Evolutionary conservation across 2,113 vertebrate species (phyloP).

Genomic region (Paradoxurus hermaphroditus): DNA sequence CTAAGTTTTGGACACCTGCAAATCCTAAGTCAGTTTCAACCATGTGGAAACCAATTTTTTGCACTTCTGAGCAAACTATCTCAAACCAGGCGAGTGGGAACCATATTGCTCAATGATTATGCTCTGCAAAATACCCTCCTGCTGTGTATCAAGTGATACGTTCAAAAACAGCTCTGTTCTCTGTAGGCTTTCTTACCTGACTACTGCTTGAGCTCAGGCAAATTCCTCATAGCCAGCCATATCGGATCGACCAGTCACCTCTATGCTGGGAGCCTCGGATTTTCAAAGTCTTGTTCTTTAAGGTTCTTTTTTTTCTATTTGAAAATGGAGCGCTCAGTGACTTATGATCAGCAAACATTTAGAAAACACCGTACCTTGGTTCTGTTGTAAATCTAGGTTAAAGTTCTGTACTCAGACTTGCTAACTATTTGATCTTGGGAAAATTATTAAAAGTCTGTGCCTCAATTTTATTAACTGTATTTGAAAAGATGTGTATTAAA

Average conservation of each 20-base stretch:
- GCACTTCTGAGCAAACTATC: neutral
- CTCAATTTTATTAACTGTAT: neutral
- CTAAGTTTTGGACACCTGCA: neutral
- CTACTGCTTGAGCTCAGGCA: neutral
- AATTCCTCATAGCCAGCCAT: neutral
- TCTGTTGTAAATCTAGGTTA: neutral
- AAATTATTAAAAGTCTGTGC: neutral
- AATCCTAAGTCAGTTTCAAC: neutral
- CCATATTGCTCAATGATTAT: neutral
- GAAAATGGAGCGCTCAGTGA: neutral
- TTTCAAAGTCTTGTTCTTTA: neutral
- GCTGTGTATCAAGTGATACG: neutral
- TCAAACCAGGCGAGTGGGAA: neutral
- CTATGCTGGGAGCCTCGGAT: neutral
- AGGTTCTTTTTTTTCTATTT: constrained; percentile 1
- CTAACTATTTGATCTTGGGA: neutral
- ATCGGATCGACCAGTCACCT: neutral
- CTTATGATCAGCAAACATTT: neutral
- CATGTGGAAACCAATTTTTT: neutral
- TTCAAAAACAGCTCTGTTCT: neutral
- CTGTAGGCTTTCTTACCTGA: neutral
- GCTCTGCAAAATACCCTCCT: neutral
- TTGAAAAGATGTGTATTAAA: neutral
- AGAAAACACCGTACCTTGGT: neutral
- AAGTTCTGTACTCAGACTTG: neutral